phyloP scores from a whole-genome alignment of 2,888 invertebrate species.

The Acronicta alni region DNA sequence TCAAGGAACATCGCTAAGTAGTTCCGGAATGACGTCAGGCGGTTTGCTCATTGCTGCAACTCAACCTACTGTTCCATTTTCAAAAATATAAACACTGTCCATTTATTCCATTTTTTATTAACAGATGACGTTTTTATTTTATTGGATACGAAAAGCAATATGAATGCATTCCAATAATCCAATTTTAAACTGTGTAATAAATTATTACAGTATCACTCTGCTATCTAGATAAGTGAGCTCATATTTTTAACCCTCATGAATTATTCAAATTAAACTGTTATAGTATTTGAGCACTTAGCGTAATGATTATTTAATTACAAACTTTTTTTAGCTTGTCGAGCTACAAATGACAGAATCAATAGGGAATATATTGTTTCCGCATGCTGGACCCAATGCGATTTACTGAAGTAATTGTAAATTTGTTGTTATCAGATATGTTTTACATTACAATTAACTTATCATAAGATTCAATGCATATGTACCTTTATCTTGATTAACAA shows the following conservation, averaged over 20 bases:
- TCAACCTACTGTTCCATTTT: conserved; percentile 39
- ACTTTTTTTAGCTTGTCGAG: background rate
- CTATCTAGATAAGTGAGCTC: conserved; percentile 59
- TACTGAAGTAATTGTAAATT: conserved; percentile 3
- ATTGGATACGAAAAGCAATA: conserved; percentile 21
- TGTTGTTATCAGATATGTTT: conserved; percentile 32
- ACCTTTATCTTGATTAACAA: conserved; percentile 37
- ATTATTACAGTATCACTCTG: conserved; percentile 55
- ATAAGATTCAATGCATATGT: conserved; percentile 10
- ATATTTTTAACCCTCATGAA: conserved; percentile 44
- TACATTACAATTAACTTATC: conserved; percentile 54
- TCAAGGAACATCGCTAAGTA: conserved; percentile 38
- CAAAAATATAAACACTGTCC: conserved; percentile 35
- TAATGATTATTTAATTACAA: conserved; percentile 19
- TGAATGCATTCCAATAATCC: conserved; percentile 13
- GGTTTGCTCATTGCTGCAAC: conserved; percentile 3
- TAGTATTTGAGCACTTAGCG: conserved; percentile 27
- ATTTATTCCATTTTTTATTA: conserved; percentile 27
- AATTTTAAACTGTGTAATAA: conserved; percentile 19
- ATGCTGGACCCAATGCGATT: too few relatives aligned
- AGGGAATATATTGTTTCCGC: too few relatives aligned
- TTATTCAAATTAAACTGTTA: conserved; percentile 48
- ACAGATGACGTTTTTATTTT: conserved; percentile 1
- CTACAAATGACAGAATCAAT: too few relatives aligned
- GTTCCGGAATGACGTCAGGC: conserved; percentile 55